Conservation (phyloP, 2,797 vertebrate genomes). For the Lacerta bilineata region DNA sequence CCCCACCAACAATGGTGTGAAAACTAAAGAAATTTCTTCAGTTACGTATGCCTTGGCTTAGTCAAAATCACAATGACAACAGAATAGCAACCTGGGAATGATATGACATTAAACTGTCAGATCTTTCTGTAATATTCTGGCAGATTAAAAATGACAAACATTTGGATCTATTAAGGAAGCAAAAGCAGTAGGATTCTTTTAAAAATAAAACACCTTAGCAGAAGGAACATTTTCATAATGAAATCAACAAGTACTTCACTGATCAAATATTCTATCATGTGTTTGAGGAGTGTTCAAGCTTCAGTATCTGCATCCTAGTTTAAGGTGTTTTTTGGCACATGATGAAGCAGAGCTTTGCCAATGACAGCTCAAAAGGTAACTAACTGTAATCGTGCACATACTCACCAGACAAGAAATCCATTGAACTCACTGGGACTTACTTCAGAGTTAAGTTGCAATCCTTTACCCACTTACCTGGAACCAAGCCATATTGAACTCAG, state of each 20-base stretch:
- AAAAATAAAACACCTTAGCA: neutral
- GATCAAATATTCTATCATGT: neutral
- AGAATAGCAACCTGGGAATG: neutral
- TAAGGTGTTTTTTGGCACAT: neutral
- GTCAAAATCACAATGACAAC: slow-evolving; percentile 23
- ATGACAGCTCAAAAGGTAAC: neutral
- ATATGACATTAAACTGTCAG: neutral
- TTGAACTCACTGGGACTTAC: neutral
- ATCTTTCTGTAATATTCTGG: slow-evolving; percentile 1
- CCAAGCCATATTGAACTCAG: neutral
- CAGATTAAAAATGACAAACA: neutral
- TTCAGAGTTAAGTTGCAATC: neutral
- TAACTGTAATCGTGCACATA: neutral
- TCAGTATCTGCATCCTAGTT: neutral
- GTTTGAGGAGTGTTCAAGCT: neutral
- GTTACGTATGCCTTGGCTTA: neutral
- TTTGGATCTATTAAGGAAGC: slow-evolving; percentile 3
- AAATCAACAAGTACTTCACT: neutral
- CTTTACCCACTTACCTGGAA: neutral
- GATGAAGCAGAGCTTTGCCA: neutral
- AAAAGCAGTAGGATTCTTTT: neutral
- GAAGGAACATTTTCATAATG: neutral
- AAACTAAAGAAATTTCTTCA: neutral
- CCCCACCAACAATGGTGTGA: neutral
- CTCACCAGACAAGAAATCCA: neutral